A percentile compares a stretch with the other conserved stretches of the same genome.
phyloP scores from a whole-genome alignment of 1,140 invertebrate genomes.

The Drosophila sucinea region DNA sequence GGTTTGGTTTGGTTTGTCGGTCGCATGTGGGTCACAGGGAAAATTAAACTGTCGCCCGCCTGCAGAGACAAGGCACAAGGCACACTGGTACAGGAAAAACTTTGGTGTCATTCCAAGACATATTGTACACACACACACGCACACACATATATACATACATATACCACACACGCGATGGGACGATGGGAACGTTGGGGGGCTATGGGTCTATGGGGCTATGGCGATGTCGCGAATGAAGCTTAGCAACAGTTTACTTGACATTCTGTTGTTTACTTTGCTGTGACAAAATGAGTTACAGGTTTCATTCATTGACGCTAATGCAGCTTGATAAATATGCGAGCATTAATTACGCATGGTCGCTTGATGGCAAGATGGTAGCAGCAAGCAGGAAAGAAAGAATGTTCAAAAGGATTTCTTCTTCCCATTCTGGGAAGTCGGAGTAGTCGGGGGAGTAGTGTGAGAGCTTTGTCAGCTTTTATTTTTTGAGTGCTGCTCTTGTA shows the following conservation, averaged over 20 bases:
- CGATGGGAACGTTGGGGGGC: no score
- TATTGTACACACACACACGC: constrained; percentile 46
- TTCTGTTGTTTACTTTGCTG: constrained; percentile 63
- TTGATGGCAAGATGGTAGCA: background rate
- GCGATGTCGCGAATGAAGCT: constrained; percentile 37
- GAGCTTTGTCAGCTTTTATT: constrained; percentile 32
- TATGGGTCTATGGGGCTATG: background rate
- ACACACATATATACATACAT: constrained; percentile 5
- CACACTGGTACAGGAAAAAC: constrained; percentile 22
- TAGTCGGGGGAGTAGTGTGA: background rate
- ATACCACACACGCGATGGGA: constrained; percentile 20
- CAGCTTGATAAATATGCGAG: constrained; percentile 74
- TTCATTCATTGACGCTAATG: constrained; percentile 74
- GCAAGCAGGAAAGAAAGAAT: background rate
- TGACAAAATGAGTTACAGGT: constrained; percentile 80
- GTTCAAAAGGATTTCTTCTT: background rate
- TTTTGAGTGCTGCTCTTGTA: constrained; percentile 47
- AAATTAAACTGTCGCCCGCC: constrained; percentile 50
- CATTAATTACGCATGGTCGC: constrained; percentile 72
- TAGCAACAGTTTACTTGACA: constrained; percentile 73
- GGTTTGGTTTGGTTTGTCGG: constrained; percentile 21
- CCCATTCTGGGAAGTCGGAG: background rate
- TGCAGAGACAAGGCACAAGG: background rate
- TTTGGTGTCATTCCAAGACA: constrained; percentile 52
- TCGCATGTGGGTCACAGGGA: constrained; percentile 54